Evolutionary conservation across 2,797 vertebrate species (phyloP), one percentile per base, ranked within the genome.

Genomic region (Vireo griseus): DNA sequence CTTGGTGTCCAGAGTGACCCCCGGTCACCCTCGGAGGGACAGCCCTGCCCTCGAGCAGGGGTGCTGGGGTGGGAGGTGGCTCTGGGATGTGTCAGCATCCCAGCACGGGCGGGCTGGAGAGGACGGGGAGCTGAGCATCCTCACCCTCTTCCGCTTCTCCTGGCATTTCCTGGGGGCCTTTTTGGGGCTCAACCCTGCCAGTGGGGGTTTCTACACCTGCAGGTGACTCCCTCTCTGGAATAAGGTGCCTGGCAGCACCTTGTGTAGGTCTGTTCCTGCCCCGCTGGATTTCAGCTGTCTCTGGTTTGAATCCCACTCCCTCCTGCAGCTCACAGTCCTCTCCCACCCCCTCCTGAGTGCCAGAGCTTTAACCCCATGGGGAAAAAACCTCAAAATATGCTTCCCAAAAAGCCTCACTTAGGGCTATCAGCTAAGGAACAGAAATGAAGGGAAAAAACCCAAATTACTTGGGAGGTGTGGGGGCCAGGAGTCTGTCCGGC

Each of bases 321-420:
- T 45, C 31, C 31, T 88, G 28, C 37, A 44, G 24, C 50, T 68
- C 3, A 0, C 6, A 26, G 15, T 44, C 25, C 71, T 57, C 35
- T 16, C 24, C 29, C 42, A 16, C 7, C 45, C 69, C 63, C 28
- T 63, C 31, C 25, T 0, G 0, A 44, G 40, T n/a, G 24, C 28
- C 45, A 61, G 37, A 31, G 55, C 54, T 88, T 51, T n/a, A 75
- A 58, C 8, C 5, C 37, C 25, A 8, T 0, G 4, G 59, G 28
- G 57, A 28, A 8, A 16, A 31, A 9, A 16, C 35, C 9, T 66
- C 13, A 1, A 42, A 63, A 39, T 3, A 11, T 6, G 42, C 39
- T 44, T 47, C 39, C 42, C 42, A 17, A 48, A 90, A 69, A 40
- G 6, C 26, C 37, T 39, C 51, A 11, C 18, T 21, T 9, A 4